phyloP scores from a whole-genome alignment of 2,113 vertebrate genomes.

The Vidua macroura region DNA sequence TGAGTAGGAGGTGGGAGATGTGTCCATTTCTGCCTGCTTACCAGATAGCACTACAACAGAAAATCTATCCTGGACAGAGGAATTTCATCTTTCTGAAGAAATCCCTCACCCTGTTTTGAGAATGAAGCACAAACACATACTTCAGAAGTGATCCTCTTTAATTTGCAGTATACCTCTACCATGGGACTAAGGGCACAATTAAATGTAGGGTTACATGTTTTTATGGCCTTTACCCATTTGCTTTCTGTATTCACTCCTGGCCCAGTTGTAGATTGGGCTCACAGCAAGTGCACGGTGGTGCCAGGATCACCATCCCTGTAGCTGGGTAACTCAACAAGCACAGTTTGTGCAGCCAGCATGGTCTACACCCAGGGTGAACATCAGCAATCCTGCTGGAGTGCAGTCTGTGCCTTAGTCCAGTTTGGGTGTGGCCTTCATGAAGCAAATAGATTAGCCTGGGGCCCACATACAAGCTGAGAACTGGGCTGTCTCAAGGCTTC shows the following conservation, averaged over 20 bases:
- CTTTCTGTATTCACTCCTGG: not conserved
- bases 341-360: not conserved
- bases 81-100: not conserved
- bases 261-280: not conserved
- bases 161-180: not conserved
- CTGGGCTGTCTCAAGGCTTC: not conserved
- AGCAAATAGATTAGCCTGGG: not conserved
- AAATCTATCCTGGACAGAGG: not conserved
- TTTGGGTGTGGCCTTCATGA: not conserved
- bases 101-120: not conserved
- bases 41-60: not conserved
- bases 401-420: not conserved
- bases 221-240: not conserved
- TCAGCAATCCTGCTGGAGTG: not conserved
- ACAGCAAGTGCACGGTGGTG: not conserved
- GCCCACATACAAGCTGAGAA: not conserved
- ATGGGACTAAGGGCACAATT: not conserved
- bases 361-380: not conserved
- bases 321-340: not conserved
- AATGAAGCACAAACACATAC: not conserved
- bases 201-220: not conserved
- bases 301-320: not conserved
- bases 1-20: not conserved
- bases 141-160: not conserved
- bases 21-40: not conserved